Conservation (phyloP, 2,113 vertebrate genomes). For the Salminus brasiliensis region DNA sequence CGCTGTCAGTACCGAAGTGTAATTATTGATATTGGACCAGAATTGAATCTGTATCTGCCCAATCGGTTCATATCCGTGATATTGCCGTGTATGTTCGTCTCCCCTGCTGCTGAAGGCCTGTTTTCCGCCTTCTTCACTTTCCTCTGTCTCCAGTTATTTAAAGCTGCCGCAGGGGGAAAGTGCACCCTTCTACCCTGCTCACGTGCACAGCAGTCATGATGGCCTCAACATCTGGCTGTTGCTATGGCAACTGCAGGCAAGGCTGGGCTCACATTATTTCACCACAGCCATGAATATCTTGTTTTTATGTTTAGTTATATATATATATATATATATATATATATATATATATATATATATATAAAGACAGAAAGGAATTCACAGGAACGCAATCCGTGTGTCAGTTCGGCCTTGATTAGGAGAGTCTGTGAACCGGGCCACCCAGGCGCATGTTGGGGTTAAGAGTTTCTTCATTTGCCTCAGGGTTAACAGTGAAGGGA, state of each 20-base stretch:
- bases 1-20: no score
- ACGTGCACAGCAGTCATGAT: constrained; percentile 55
- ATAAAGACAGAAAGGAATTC: background rate
- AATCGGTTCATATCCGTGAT: no score
- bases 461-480: background rate
- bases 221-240: constrained; percentile 72
- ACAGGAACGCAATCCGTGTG: background rate
- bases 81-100: background rate
- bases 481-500: background rate
- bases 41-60: no score
- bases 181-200: constrained; percentile 53
- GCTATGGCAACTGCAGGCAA: constrained; percentile 64
- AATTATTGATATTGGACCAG: no score
- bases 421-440: background rate
- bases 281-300: background rate
- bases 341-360: no score
- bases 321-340: no score
- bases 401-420: background rate
- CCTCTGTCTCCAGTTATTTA: constrained; percentile 66
- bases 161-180: constrained; percentile 63
- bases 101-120: constrained; percentile 38
- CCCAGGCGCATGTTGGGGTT: background rate
- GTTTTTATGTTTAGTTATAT: no score
- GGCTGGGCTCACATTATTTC: constrained; percentile 40
- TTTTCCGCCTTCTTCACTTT: constrained; percentile 53